phyloP scores from a whole-genome alignment of 2,888 invertebrate genomes.

The Terebella lapidaria region DNA sequence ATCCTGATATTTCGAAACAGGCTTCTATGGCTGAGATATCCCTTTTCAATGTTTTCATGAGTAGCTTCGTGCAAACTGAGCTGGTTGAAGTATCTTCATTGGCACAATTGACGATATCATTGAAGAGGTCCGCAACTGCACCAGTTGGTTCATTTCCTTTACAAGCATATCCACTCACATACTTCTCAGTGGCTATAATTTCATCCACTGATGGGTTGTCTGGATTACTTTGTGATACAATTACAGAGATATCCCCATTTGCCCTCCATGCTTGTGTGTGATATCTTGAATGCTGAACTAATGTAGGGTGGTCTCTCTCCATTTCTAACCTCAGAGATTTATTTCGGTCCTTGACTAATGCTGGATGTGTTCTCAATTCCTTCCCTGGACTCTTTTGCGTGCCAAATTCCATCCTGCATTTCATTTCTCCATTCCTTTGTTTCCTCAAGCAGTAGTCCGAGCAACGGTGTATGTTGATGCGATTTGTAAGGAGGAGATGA shows the following conservation, averaged over 20 bases:
- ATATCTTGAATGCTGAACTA: constrained; percentile 26
- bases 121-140: no score
- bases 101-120: no score
- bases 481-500: constrained; percentile 20
- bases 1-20: no score
- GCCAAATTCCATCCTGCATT: constrained; percentile 27
- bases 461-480: constrained; percentile 25
- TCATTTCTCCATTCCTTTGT: not conserved
- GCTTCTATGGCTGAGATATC: no score
- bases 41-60: no score
- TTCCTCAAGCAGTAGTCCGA: constrained; percentile 20
- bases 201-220: constrained; percentile 26
- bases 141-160: no score
- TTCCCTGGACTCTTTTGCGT: constrained; percentile 14
- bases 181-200: no score
- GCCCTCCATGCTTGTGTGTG: constrained; percentile 28
- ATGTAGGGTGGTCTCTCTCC: constrained; percentile 25
- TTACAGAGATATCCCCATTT: constrained; percentile 27
- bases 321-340: constrained; percentile 26
- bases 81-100: constrained; percentile 8
- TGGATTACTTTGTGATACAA: constrained; percentile 24
- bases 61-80: constrained; percentile 19
- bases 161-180: no score
- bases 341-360: constrained; percentile 26
- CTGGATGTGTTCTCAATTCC: constrained; percentile 13